Evolutionary conservation across 2,797 vertebrate species (phyloP).

Genomic region (Dendrocincla tyrannina): DNA sequence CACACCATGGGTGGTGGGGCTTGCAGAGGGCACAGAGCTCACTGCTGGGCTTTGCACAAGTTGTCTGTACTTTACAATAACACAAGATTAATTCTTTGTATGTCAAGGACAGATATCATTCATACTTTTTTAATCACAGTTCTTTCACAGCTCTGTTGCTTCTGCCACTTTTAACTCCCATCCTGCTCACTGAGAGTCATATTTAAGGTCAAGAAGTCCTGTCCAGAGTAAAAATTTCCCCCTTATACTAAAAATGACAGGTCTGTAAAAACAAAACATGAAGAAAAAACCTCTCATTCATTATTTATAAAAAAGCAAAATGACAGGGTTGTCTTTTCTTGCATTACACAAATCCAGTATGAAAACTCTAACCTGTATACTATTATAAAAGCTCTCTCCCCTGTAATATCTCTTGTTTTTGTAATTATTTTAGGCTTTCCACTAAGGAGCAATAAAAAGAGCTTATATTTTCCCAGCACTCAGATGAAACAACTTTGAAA

Average conservation of each 20-base stretch:
- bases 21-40: background rate
- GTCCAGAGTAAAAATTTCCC: conserved; percentile 69
- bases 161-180: conserved; percentile 67
- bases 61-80: background rate
- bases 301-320: conserved; percentile 69
- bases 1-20: accelerated
- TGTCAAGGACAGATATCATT: conserved; percentile 54
- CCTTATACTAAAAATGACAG: conserved; percentile 60
- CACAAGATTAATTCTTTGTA: conserved; percentile 19
- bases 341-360: background rate
- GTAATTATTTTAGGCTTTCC: conserved; percentile 61
- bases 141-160: conserved; percentile 22
- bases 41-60: background rate
- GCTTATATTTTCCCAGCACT: conserved; percentile 23
- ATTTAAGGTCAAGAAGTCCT: conserved; percentile 71
- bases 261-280: conserved; percentile 54
- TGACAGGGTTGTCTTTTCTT: conserved; percentile 11
- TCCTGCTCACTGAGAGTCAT: conserved; percentile 59
- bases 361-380: conserved; percentile 23
- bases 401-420: conserved; percentile 27
- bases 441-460: conserved; percentile 29
- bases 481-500: conserved; percentile 36
- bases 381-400: background rate
- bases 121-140: conserved; percentile 22
- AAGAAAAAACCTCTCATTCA: conserved; percentile 42